A percentile compares a stretch with the other conserved stretches of the same genome.
These are phyloP conservation scores for Agrochola macilenta DNA, from an alignment of 2,888 invertebrate genomes.

Conservation along the genomic window DNA sequence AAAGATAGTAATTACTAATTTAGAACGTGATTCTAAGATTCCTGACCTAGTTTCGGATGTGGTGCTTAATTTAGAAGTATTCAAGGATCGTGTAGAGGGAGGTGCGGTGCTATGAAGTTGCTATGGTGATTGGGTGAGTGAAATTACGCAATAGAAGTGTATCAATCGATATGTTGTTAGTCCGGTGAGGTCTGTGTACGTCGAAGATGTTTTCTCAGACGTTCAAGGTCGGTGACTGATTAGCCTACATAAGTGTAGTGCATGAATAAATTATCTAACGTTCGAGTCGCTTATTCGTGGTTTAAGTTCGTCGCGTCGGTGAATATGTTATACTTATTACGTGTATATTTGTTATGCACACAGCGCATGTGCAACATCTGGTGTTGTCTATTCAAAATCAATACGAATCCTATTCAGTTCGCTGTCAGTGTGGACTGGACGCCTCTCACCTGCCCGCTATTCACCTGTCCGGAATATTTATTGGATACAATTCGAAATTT, in stretches of 20 bases:
- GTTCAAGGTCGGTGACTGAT: constrained; percentile 75
- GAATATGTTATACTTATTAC: constrained; percentile 13
- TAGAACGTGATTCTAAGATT: constrained; percentile 73
- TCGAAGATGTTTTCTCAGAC: constrained; percentile 73
- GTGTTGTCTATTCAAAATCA: constrained; percentile 29
- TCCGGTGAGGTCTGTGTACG: constrained; percentile 57
- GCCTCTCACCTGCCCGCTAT: constrained; percentile 10
- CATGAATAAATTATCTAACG: constrained; percentile 59
- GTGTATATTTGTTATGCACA: constrained; percentile 33
- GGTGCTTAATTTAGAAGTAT: constrained; percentile 77
- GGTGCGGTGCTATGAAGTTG: constrained; percentile 78
- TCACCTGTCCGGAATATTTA: constrained; percentile 53
- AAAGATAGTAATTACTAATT: constrained; percentile 70
- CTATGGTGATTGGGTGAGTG: constrained; percentile 79
- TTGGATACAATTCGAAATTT: constrained; percentile 17
- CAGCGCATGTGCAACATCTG: constrained; percentile 57
- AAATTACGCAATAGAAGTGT: constrained; percentile 69
- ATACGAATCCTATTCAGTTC: constrained; percentile 36
- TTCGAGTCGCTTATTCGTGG: constrained; percentile 40
- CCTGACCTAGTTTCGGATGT: constrained; percentile 82
- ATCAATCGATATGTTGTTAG: constrained; percentile 70
- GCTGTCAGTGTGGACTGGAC: constrained; percentile 14
- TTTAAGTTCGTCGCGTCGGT: constrained; percentile 27
- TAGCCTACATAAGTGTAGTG: constrained; percentile 47
- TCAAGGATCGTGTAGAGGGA: constrained; percentile 76